Evolutionary conservation across 2,888 invertebrate genomes (phyloP), one percentile per base, ranked within the genome.

Genomic region (Chrysolina oricalcia): DNA sequence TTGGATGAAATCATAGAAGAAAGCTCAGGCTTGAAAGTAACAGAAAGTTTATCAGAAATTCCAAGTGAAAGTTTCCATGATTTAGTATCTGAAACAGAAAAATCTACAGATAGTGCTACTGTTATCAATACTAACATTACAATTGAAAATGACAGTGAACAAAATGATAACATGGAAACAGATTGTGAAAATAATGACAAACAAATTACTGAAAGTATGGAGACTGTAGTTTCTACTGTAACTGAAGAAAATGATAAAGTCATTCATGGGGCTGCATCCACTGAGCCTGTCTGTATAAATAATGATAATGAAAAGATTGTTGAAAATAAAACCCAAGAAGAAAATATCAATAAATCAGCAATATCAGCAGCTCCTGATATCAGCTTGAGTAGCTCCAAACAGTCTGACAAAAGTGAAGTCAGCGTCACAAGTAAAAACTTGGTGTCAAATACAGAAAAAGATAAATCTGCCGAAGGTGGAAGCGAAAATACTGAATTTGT

Each of bases 401-500:
- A 65, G 8, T 0, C 19, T 43, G 46, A 62, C 19, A 43, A 64
- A n/a, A 46, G 67, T 19, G 41, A 40, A 50, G 21, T 4, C n/a
- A 43, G 23, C 40, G 46, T 11, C 27, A 67, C 27, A 11, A 70
- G 17, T 50, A 19, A 43, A 3, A 67, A 43, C n/a, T n/a, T 19
- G 13, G 13, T n/a, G 23, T 72, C 72, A 65, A 77, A 78, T 59
- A 23, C 15, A 56, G 68, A 67, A 2, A 87, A 90, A 63, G 88
- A 89, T 17, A 35, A 72, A 68, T 48, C 53, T 43, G 35, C 8
- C 27, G 73, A 67, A 48, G 17, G 67, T 40, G 40, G 85, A 80
- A 83, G 78, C 59, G 80, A 83, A 73, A 83, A 84, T 74, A 83
- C 81, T 79, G 84, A 83, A 72, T 82, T 83, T 77, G 83, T 78